These are phyloP conservation scores for Sander vitreus DNA, from an alignment of 2,113 vertebrate species.

Conservation along the genomic window DNA sequence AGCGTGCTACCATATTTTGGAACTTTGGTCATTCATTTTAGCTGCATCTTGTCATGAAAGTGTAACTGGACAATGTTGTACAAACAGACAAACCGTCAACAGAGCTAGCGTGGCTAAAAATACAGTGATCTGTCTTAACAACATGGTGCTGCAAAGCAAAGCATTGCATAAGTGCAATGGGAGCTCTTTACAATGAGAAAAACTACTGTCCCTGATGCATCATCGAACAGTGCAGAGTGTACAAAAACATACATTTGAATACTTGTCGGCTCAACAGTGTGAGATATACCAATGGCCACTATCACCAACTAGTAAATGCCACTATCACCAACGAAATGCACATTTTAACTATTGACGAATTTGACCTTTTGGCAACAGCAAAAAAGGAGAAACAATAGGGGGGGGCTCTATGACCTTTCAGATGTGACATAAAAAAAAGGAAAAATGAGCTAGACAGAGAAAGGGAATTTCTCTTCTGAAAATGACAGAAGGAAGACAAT, in stretches of 20 bases:
- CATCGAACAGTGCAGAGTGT: neutral
- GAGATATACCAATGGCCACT: neutral
- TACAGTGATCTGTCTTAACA: neutral
- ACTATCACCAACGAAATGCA: conserved; percentile 2
- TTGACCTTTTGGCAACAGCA: conserved; percentile 44
- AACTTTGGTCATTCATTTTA: neutral
- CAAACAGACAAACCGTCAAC: neutral
- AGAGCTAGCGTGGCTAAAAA: neutral
- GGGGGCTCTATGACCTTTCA: conserved; percentile 49
- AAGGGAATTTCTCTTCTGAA: conserved; percentile 8
- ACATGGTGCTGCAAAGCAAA: neutral
- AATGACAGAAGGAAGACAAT: neutral
- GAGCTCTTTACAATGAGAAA: neutral
- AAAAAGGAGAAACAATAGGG: conserved; percentile 26
- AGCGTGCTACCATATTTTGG: neutral
- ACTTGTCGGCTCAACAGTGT: neutral
- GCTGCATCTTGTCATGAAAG: neutral
- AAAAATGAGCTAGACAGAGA: neutral
- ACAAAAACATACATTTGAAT: neutral
- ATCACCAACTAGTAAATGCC: neutral
- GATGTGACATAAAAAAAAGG: conserved; percentile 7
- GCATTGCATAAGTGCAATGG: neutral
- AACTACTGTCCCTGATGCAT: neutral
- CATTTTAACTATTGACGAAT: conserved; percentile 3
- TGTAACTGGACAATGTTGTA: neutral